Evolutionary conservation across 2,113 vertebrate genomes (phyloP).

Genomic region (Megaleporinus macrocephalus): DNA sequence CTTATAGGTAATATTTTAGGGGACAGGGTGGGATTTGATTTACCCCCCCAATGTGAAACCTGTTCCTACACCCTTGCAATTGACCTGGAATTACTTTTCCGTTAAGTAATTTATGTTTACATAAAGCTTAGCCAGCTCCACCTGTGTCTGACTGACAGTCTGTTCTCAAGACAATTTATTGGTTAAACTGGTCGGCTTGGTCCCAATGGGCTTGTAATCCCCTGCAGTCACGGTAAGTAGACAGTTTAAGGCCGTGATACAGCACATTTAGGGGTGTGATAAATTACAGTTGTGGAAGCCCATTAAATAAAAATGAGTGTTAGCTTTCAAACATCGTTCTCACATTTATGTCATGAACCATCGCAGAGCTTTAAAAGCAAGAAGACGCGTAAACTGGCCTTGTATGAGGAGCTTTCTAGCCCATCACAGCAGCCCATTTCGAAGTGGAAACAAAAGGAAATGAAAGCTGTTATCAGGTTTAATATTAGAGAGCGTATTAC

Average conservation of each 20-base stretch:
- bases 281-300: background rate
- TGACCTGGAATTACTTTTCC: no score
- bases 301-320: background rate
- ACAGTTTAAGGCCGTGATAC: background rate
- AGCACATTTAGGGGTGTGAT: background rate
- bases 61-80: no score
- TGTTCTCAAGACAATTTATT: no score
- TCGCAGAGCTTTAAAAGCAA: background rate
- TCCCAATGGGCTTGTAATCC: background rate
- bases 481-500: slow-evolving; percentile 36
- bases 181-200: no score
- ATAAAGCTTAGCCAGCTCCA: no score
- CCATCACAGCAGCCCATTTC: slow-evolving; percentile 30
- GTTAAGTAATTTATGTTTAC: no score
- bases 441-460: slow-evolving; percentile 41
- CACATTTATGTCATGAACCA: background rate
- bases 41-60: no score
- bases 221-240: background rate
- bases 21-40: no score
- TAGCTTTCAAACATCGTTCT: background rate
- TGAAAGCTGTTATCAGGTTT: slow-evolving; percentile 46
- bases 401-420: slow-evolving; percentile 19
- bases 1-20: no score
- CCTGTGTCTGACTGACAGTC: no score
- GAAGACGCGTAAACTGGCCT: background rate